Evolutionary conservation across 1,140 invertebrate genomes (phyloP), one percentile per base, ranked within the genome.

Genomic region (Brachystomella parvula): DNA sequence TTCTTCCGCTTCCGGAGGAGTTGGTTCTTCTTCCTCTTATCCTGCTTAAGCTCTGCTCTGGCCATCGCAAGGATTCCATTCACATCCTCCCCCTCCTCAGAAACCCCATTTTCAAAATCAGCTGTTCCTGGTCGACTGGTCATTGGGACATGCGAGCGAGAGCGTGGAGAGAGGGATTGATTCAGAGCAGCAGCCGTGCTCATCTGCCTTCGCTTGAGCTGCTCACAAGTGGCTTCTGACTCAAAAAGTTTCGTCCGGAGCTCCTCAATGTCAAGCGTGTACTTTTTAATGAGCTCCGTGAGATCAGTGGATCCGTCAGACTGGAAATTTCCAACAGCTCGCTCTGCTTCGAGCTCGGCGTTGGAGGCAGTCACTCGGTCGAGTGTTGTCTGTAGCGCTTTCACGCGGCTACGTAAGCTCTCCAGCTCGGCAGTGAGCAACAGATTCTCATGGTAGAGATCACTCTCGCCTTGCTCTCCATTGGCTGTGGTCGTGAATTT

Each of bases 381-480:
- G n/a, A 97, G 87, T 0, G 94, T 96, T 75, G 94, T 92, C 75
- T 92, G 89, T 81, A 97, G 84, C 2, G 93, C 91, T 80, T 97
- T 97, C 2, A 70, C 17, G 6, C 67, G 56, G 49, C 31, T 32
- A 29, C 44, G 47, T 24, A 68, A 35, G 12, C n/a, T 57, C 17
- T 47, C 30, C 33, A 68, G 85, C 78, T 98, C 94, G 58, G 84
- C 85, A 67, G 88, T 87, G 0, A 98, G 81, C 84, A 97, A 89
- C n/a, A 87, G 89, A 79, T 98, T 98, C 79, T 99, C 96, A 75
- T 94, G 87, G 75, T 89, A 95, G 77, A 95, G 92, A 75, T 98
- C 96, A 73, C 94, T 98, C 56, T 95, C 84, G 30, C 84, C 83
- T 74, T 92, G 88, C 53, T 84, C 84, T 3, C 94, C 94, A 77